phyloP scores from a whole-genome alignment of 2,888 invertebrate species.

The Embidobia sp. region DNA sequence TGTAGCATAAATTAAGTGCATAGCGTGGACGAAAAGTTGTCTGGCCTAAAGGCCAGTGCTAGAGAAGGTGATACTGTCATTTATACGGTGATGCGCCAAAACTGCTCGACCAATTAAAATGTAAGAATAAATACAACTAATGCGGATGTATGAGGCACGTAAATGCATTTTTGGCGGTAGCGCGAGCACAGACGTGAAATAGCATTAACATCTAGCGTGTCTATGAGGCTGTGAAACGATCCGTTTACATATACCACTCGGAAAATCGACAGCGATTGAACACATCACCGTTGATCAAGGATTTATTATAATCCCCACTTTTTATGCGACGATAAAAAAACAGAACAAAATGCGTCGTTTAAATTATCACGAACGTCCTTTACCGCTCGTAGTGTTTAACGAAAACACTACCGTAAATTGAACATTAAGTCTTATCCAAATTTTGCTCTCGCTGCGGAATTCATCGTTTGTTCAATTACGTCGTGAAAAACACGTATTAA shows the following conservation, averaged over 20 bases:
- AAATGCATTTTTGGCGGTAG: conserved; percentile 42
- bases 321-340: conserved; percentile 5
- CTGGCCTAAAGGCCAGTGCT: too few species aligned
- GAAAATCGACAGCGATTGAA: conserved; percentile 14
- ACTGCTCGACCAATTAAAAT: not conserved
- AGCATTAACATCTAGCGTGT: conserved; percentile 37
- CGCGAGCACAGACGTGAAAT: conserved; percentile 32
- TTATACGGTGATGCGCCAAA: too few species aligned
- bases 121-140: conserved; percentile 8
- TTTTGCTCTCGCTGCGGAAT: too few species aligned
- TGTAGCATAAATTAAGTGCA: conserved; percentile 12
- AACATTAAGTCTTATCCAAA: not conserved
- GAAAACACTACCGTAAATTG: conserved; percentile 5
- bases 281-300: conserved; percentile 14
- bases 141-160: conserved; percentile 25
- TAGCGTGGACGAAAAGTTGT: not conserved
- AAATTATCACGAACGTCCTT: not conserved
- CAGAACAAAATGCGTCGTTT: not conserved
- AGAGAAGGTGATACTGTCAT: too few species aligned
- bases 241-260: conserved; percentile 8
- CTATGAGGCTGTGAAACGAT: conserved; percentile 14
- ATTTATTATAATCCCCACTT: conserved; percentile 27
- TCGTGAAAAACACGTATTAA: too few species aligned
- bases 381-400: not conserved
- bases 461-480: too few species aligned